phyloP scores from a whole-genome alignment of 2,888 invertebrate species.

The Amphiduros pacificus region DNA sequence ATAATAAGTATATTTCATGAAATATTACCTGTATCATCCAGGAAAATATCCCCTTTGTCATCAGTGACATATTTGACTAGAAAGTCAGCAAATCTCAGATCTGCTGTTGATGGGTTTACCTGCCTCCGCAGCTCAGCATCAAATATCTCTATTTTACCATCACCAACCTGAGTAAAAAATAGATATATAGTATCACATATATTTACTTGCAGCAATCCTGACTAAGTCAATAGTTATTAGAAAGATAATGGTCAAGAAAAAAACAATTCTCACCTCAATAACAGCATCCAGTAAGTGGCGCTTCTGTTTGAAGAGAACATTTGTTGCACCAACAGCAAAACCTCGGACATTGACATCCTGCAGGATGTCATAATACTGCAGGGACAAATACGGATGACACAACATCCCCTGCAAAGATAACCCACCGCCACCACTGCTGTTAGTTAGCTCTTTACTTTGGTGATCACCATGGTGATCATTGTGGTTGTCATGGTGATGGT shows the following conservation, averaged over 20 bases:
- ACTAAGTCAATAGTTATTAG: too few relatives aligned
- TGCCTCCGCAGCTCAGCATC: constrained; percentile 80
- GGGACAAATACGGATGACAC: constrained; percentile 91
- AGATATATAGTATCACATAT: too few relatives aligned
- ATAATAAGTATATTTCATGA: too few relatives aligned
- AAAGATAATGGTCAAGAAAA: too few relatives aligned
- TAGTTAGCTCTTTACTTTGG: too few relatives aligned
- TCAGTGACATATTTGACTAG: constrained; percentile 70
- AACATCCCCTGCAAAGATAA: constrained; percentile 73
- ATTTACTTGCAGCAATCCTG: too few relatives aligned
- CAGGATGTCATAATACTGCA: constrained; percentile 91
- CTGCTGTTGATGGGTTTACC: constrained; percentile 89
- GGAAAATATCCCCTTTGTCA: constrained; percentile 68
- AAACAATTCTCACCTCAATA: constrained; percentile 75
- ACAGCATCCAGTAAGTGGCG: constrained; percentile 88
- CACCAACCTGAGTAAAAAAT: constrained; percentile 69
- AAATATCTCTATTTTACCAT: constrained; percentile 79
- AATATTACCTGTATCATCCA: constrained; percentile 71
- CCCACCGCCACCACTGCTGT: too few relatives aligned
- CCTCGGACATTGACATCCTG: constrained; percentile 78
- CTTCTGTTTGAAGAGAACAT: constrained; percentile 96
- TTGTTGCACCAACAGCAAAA: constrained; percentile 91
- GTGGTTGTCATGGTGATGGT: too few relatives aligned
- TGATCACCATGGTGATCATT: too few relatives aligned
- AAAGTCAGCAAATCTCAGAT: constrained; percentile 92